These are phyloP conservation scores for Aleiodes testaceus DNA, from an alignment of 2,888 invertebrate genomes.

Conservation along the genomic window DNA sequence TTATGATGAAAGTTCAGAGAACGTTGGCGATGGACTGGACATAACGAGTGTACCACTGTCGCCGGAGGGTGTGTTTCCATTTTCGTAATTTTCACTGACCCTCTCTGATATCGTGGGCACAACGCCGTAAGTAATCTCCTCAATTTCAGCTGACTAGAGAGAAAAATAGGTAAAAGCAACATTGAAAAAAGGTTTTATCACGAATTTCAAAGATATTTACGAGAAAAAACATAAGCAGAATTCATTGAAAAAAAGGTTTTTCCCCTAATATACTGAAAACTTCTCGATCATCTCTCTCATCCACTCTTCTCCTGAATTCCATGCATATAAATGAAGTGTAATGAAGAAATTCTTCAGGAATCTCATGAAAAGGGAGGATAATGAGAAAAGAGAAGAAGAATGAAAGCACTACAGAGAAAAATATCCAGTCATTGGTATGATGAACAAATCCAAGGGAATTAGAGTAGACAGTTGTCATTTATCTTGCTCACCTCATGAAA, in stretches of 20 bases:
- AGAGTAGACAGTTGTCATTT: conserved; percentile 27
- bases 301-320: too few relatives aligned
- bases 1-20: conserved; percentile 60
- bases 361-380: neutral
- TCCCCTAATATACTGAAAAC: too few relatives aligned
- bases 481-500: conserved; percentile 13
- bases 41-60: conserved; percentile 53
- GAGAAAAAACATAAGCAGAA: too few relatives aligned
- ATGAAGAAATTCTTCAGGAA: too few relatives aligned
- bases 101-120: conserved; percentile 59
- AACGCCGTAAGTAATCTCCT: conserved; percentile 53
- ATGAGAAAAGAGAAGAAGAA: neutral
- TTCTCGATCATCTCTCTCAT: too few relatives aligned
- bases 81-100: conserved; percentile 47
- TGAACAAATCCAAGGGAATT: conserved; percentile 45
- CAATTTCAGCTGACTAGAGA: conserved; percentile 55
- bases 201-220: too few relatives aligned
- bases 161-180: conserved; percentile 19
- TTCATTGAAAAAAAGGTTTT: too few relatives aligned
- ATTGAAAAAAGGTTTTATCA: conserved; percentile 3
- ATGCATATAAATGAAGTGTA: too few relatives aligned
- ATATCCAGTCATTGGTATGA: conserved; percentile 50
- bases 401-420: conserved; percentile 42
- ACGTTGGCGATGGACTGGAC: conserved; percentile 58
- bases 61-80: conserved; percentile 47